Evolutionary conservation across 2,113 vertebrate genomes (phyloP), one percentile per base, ranked within the genome.

Genomic region (Menidia beryllina): DNA sequence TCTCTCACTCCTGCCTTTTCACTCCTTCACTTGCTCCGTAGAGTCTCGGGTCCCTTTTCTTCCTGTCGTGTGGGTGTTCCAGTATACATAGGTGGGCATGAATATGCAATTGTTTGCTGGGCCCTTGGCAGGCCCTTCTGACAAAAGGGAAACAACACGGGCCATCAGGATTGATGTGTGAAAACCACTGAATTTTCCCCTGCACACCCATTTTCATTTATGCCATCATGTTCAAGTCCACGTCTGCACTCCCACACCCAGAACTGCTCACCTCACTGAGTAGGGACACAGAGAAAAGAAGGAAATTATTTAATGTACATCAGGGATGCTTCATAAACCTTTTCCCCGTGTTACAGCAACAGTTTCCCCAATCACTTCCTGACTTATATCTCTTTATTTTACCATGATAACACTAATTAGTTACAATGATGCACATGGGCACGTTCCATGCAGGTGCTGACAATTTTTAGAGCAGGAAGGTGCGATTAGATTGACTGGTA

Each of bases 341-440:
- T 62, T 63, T 67, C 34, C 54, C 58, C 41, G 65, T 87, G 79
- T 83, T 84, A 84, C 69, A 56, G 65, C 71, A 66, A 86, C 60
- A 51, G 88, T 90, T 80, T 75, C 64, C 77, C 82, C 79, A 88
- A 86, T 92, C 88, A 90, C 39, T 45, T 47, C 26, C 79, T 81
- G 86, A 92, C 89, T 86, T 88, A 89, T 75, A 59, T 83, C 71
- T 50, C 63, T 83, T 65, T 85, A 83, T 85, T 86, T 85, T 75
- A 73, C 76, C 62, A 49, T 78, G 71, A 88, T 84, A 89, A 84
- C 72, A 61, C 68, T 91, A 86, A 91, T 93, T 87, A 81, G 80
- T 90, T 91, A 89, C 71, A 78, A 50, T 91, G 87, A 90, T 86
- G 86, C 85, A 90, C 88, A 81, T 88, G 89, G 82, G 70, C 86